Conservation (phyloP, 2,888 invertebrate species). For the Noctua janthe region DNA sequence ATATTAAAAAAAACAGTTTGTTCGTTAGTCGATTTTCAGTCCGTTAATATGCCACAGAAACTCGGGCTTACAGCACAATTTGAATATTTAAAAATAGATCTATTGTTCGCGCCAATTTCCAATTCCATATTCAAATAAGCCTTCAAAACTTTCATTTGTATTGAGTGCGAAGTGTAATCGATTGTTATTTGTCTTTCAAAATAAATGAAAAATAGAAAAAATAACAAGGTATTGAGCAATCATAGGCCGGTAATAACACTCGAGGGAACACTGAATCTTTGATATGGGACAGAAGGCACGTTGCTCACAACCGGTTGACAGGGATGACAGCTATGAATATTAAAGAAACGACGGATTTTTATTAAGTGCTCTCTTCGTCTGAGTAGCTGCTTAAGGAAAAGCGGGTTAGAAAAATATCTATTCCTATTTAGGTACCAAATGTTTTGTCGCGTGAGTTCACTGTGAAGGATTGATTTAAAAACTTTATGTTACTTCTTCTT, state of each 20-base stretch:
- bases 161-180: not conserved
- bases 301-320: conserved; percentile 15
- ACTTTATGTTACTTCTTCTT: not conserved
- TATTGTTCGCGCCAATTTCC: not conserved
- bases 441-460: conserved; percentile 2
- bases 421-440: conserved; percentile 4
- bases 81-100: not conserved
- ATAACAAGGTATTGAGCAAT: conserved; percentile 14
- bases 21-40: not conserved
- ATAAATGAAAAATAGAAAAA: conserved; percentile 4
- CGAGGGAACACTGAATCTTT: conserved; percentile 37
- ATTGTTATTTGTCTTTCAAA: conserved; percentile 9
- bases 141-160: conserved; percentile 3
- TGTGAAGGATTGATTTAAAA: conserved; percentile 11
- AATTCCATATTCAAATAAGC: conserved; percentile 9
- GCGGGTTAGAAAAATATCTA: conserved; percentile 1
- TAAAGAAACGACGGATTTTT: conserved; percentile 32
- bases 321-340: conserved; percentile 22
- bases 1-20: not conserved
- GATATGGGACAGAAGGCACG: conserved; percentile 7
- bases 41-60: not conserved
- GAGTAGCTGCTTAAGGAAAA: conserved; percentile 14
- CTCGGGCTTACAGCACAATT: not conserved
- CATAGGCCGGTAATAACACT: conserved; percentile 39
- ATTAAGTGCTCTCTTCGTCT: conserved; percentile 23